Evolutionary conservation across 2,797 vertebrate genomes (phyloP).

Genomic region (Pogoniulus pusillus): DNA sequence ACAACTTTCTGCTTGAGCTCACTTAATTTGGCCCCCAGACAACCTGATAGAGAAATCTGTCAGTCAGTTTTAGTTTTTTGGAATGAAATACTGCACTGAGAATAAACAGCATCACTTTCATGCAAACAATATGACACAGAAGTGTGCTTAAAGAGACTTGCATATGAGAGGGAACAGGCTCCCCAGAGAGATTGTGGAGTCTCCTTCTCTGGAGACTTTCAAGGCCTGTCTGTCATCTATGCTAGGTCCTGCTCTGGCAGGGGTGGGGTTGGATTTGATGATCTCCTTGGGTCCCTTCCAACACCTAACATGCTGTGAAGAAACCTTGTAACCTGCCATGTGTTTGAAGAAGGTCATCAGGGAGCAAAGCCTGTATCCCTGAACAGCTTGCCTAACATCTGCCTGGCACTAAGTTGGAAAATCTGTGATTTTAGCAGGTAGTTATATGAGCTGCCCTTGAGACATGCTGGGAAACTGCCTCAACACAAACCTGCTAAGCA

Average conservation of each 20-base stretch:
- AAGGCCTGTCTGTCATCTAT: too few species aligned
- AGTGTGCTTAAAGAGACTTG: neutral
- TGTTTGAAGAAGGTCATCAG: neutral
- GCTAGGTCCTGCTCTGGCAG: too few species aligned
- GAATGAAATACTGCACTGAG: neutral
- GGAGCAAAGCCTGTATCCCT: neutral
- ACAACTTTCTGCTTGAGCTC: slow-evolving; percentile 94
- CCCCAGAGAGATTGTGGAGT: too few species aligned
- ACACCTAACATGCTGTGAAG: too few species aligned
- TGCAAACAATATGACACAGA: neutral
- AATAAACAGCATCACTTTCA: neutral
- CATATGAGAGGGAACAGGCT: neutral
- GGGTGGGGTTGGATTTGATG: too few species aligned
- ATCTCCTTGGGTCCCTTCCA: too few species aligned
- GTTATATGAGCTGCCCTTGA: neutral
- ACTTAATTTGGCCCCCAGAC: slow-evolving; percentile 86
- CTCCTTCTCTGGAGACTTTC: too few species aligned
- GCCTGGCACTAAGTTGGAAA: neutral
- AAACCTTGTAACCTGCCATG: neutral
- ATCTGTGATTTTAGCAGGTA: neutral
- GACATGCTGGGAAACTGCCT: neutral
- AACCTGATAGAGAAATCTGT: slow-evolving; percentile 78
- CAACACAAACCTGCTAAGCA: neutral
- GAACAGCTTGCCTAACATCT: neutral
- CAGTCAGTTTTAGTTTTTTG: neutral